These are phyloP conservation scores for Coelinius sp. DNA, from an alignment of 2,888 invertebrate genomes.

Conservation along the genomic window DNA sequence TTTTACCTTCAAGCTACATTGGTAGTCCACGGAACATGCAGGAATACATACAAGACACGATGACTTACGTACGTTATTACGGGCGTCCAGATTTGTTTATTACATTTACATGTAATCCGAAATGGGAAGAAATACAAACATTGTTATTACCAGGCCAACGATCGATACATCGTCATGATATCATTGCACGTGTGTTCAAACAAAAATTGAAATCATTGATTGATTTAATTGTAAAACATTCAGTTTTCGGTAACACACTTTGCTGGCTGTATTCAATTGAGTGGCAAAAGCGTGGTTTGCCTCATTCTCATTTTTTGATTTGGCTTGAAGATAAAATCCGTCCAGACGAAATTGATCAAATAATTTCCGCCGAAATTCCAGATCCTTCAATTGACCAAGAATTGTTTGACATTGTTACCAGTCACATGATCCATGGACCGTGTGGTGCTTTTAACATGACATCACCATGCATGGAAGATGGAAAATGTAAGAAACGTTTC, in stretches of 20 bases:
- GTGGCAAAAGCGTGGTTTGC: conserved; percentile 57
- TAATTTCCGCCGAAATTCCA: conserved; percentile 46
- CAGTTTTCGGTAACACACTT: conserved; percentile 50
- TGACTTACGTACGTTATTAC: conserved; percentile 40
- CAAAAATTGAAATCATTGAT: conserved; percentile 49
- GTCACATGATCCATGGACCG: too few species aligned
- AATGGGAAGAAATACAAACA: conserved; percentile 37
- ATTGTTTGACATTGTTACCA: too few species aligned
- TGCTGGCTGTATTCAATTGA: conserved; percentile 59
- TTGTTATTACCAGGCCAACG: conserved; percentile 37
- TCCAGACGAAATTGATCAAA: conserved; percentile 46
- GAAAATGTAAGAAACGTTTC: too few species aligned
- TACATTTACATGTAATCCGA: conserved; percentile 39
- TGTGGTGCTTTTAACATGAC: too few species aligned
- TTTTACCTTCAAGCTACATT: conserved; percentile 26
- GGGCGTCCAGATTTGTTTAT: conserved; percentile 41
- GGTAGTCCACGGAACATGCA: conserved; percentile 34
- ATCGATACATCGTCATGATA: conserved; percentile 52
- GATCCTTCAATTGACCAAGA: too few species aligned
- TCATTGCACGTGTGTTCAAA: conserved; percentile 53
- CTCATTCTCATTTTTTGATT: conserved; percentile 59
- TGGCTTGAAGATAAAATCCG: too few species aligned
- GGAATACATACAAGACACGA: conserved; percentile 53
- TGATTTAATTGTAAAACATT: conserved; percentile 46
- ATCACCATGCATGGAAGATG: too few species aligned